Conservation (phyloP, 2,888 invertebrate species). For the Papilio protenor region DNA sequence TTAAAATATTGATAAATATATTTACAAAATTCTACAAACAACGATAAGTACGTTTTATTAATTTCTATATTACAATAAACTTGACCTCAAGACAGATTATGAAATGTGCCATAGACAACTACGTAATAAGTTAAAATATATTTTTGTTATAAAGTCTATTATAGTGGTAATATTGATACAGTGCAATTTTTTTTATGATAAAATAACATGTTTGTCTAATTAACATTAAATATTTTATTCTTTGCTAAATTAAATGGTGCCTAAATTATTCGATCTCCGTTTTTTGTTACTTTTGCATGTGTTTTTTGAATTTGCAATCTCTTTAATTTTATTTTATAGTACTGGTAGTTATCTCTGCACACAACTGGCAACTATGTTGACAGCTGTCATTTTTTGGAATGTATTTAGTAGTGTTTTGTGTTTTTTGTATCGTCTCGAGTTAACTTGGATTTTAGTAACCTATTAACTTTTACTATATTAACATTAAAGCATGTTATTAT, state of each 20-base stretch:
- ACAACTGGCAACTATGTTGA: slow-evolving; percentile 38
- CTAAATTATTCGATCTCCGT: slow-evolving; percentile 9
- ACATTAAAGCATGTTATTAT: slow-evolving; percentile 38
- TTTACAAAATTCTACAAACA: slow-evolving; percentile 41
- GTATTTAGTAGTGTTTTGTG: slow-evolving; percentile 15
- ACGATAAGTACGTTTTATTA: not conserved
- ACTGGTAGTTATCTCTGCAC: slow-evolving; percentile 21
- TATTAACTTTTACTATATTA: slow-evolving; percentile 39
- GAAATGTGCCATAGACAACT: slow-evolving; percentile 54
- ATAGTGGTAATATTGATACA: slow-evolving; percentile 54
- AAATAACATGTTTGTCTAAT: slow-evolving; percentile 35
- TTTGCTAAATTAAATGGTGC: slow-evolving; percentile 14
- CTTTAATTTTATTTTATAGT: slow-evolving; percentile 5
- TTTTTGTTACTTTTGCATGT: slow-evolving; percentile 29
- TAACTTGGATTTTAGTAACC: slow-evolving; percentile 34
- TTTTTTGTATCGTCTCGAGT: slow-evolving; percentile 28
- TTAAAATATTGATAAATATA: slow-evolving; percentile 39
- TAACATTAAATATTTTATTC: slow-evolving; percentile 3
- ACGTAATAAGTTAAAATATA: slow-evolving; percentile 47
- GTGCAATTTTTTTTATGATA: slow-evolving; percentile 58
- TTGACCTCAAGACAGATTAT: slow-evolving; percentile 36
- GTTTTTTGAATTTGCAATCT: slow-evolving; percentile 27
- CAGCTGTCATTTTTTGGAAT: slow-evolving; percentile 16
- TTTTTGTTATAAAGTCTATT: slow-evolving; percentile 42
- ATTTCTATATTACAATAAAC: slow-evolving; percentile 30